Evolutionary conservation across 2,113 vertebrate species (phyloP).

Genomic region (Progne subis): DNA sequence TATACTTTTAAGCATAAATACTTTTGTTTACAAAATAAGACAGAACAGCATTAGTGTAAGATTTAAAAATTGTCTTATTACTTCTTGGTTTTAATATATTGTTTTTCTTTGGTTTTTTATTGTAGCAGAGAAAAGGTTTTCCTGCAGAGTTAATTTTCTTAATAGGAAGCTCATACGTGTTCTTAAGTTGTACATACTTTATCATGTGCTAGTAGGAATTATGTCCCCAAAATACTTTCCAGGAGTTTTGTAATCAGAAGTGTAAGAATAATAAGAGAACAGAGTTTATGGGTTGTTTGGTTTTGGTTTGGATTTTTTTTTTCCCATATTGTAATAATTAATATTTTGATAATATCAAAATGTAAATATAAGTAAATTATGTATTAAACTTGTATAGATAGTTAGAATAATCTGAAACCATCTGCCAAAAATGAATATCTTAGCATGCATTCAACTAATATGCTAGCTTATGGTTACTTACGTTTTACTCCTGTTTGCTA

Average conservation of each 20-base stretch:
- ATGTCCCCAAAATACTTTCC: not conserved
- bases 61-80: not conserved
- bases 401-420: constrained; percentile 1
- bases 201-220: not conserved
- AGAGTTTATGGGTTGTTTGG: not conserved
- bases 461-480: constrained; percentile 54
- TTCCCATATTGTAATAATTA: not conserved
- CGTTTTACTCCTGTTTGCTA: constrained; percentile 61
- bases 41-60: not conserved
- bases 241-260: not conserved
- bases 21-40: not conserved
- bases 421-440: constrained; percentile 14
- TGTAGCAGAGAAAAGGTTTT: not conserved
- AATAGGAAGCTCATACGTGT: not conserved
- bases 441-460: constrained; percentile 38
- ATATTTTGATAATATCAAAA: not conserved
- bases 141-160: not conserved
- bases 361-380: constrained; percentile 29
- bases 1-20: not conserved
- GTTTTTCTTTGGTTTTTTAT: not conserved
- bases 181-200: not conserved
- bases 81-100: not conserved
- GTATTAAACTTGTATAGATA: not conserved
- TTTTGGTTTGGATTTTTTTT: not conserved
- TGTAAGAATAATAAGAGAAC: not conserved